Evolutionary conservation across 2,113 vertebrate genomes (phyloP), one percentile per base, ranked within the genome.

Genomic region (Notarius lentiginosus): DNA sequence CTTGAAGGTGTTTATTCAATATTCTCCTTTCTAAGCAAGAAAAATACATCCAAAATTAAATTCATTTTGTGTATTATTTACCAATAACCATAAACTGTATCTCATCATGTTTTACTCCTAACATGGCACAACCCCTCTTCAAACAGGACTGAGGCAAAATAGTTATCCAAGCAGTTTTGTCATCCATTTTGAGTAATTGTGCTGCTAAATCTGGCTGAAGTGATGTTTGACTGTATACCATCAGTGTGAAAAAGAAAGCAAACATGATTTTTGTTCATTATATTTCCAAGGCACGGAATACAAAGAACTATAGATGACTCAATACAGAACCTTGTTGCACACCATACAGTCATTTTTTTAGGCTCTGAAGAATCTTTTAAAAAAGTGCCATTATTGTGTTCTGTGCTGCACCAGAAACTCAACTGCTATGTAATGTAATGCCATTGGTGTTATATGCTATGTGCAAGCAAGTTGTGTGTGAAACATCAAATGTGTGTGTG

Each of bases 401-500:
- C 34, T 73, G 1, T 47, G 66, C 66, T 34, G 30, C 5, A 70
- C 34, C 30, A 70, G 63, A 5, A n/a, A n/a, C 10, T 34, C 15
- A 1, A 7, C 66, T 72, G 0, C 14, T 41, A 9, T 41, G 34
- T 20, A 41, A 51, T 30, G 27, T 27, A 27, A 27, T 66, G 72
- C 4, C 20, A 49, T 5, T 22, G 70, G 70, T 73, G 70, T 73
- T 20, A 15, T 70, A 27, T 66, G 63, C 20, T 70, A 73, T 73
- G 34, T 47, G 47, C 17, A 47, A 9, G n/a, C 24, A 65, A 11
- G 0, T n/a, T 27, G 24, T 11, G 61, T 63, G 61, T n/a, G 22
- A 63, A n/a, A 24, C 53, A 79, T 55, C n/a, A 56, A 17, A 47
- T 82, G 5, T 58, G 61, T 86, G 84, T 49, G 15, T 85, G 30